Evolutionary conservation across 1,140 invertebrate species (phyloP).

Genomic region (Trachymyrmex cornetzi): DNA sequence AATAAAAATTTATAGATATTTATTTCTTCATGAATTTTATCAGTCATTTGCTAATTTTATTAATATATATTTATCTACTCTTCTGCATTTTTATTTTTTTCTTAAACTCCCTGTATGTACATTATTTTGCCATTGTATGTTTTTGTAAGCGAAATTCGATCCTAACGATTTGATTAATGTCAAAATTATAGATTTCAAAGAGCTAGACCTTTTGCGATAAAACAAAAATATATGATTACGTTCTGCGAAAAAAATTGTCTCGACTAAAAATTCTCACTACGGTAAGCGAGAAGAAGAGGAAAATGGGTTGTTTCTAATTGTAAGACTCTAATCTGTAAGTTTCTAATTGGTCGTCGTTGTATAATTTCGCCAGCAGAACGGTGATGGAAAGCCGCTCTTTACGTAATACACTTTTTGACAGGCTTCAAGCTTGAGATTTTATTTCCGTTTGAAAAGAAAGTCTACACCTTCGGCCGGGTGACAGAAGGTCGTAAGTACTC

Average conservation of each 20-base stretch:
- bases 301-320: neutral
- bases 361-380: neutral
- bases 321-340: no score
- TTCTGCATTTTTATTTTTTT: neutral
- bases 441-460: slow-evolving; percentile 61
- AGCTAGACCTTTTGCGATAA: neutral
- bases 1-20: neutral
- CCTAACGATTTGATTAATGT: neutral
- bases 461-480: slow-evolving; percentile 46
- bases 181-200: neutral
- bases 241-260: neutral
- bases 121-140: neutral
- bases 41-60: neutral
- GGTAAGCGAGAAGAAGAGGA: neutral
- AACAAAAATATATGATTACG: neutral
- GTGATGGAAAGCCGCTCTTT: neutral
- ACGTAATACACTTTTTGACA: slow-evolving; percentile 45
- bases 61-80: neutral
- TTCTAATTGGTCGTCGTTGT: neutral
- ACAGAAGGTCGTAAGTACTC: slow-evolving; percentile 53
- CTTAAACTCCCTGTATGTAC: neutral
- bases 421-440: slow-evolving; percentile 33
- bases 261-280: neutral
- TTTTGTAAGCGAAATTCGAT: neutral
- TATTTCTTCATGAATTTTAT: neutral